These are phyloP conservation scores for Oceanites oceanicus DNA, from an alignment of 2,113 vertebrate species.

Conservation along the genomic window DNA sequence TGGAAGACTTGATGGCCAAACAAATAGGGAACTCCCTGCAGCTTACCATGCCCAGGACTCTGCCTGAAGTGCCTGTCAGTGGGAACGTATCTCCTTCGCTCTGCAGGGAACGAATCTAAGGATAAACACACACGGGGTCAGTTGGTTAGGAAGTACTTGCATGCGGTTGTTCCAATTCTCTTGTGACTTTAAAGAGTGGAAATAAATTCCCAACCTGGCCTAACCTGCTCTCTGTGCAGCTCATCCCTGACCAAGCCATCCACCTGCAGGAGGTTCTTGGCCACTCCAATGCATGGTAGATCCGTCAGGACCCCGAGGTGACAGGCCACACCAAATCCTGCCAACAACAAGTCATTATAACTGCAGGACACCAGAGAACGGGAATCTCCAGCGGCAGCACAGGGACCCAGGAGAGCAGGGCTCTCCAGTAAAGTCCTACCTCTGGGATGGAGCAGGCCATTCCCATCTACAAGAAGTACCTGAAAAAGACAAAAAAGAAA, in stretches of 20 bases:
- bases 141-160: rapidly evolving
- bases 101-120: slow-evolving; percentile 80
- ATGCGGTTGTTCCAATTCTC: rapidly evolving
- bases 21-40: rapidly evolving
- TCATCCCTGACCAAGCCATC: slow-evolving; percentile 82
- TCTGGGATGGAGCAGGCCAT: slow-evolving; percentile 91
- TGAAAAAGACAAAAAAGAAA: slow-evolving; percentile 46
- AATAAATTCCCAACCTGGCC: not conserved
- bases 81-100: slow-evolving; percentile 84
- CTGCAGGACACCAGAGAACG: not conserved
- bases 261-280: slow-evolving; percentile 93
- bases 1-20: not conserved
- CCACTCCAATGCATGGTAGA: slow-evolving; percentile 90
- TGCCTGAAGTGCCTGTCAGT: slow-evolving; percentile 78
- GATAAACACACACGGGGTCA: not conserved
- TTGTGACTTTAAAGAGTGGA: not conserved
- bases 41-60: slow-evolving; percentile 85
- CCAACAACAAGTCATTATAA: not conserved
- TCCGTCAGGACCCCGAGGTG: slow-evolving; percentile 88
- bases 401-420: not conserved
- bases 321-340: slow-evolving; percentile 93
- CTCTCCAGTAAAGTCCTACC: slow-evolving; percentile 68
- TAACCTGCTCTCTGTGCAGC: slow-evolving; percentile 85
- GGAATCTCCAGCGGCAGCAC: not conserved
- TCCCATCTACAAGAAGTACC: slow-evolving; percentile 94